Percentiles rank a stretch among this genome's conserved stretches.
Evolutionary conservation across 2,888 invertebrate species (phyloP).

Genomic region (Prostheceraeus crozeri): DNA sequence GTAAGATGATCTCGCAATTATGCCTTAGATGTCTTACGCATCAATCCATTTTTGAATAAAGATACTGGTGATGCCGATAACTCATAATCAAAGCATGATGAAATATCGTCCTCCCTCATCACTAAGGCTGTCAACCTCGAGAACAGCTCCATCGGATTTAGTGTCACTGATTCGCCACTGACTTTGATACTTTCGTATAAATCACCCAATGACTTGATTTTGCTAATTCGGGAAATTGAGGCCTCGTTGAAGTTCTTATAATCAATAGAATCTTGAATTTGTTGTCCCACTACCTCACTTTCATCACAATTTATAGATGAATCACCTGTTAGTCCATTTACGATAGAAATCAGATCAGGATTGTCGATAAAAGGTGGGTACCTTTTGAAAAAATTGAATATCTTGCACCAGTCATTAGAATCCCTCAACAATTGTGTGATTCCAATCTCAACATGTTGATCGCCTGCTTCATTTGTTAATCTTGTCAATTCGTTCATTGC

Average conservation of each 20-base stretch:
- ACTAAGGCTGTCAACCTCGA: conserved; percentile 33
- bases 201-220: no score
- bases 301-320: conserved; percentile 1
- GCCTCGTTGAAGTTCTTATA: no score
- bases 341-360: background rate
- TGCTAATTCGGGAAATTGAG: no score
- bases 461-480: background rate
- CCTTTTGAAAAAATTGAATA: background rate
- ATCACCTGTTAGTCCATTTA: background rate
- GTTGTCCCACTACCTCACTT: background rate
- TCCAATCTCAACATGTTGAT: background rate
- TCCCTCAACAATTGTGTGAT: background rate
- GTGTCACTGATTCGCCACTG: conserved; percentile 21
- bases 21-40: conserved; percentile 37
- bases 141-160: conserved; percentile 21
- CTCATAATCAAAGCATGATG: conserved; percentile 31
- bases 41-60: conserved; percentile 36
- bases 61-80: conserved; percentile 37
- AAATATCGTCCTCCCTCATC: conserved; percentile 34
- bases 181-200: no score
- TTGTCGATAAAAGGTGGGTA: background rate
- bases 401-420: background rate
- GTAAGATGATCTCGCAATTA: conserved; percentile 19
- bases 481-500: background rate
- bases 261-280: no score